phyloP scores from a whole-genome alignment of 2,113 vertebrate species.

The Eulemur macaco region DNA sequence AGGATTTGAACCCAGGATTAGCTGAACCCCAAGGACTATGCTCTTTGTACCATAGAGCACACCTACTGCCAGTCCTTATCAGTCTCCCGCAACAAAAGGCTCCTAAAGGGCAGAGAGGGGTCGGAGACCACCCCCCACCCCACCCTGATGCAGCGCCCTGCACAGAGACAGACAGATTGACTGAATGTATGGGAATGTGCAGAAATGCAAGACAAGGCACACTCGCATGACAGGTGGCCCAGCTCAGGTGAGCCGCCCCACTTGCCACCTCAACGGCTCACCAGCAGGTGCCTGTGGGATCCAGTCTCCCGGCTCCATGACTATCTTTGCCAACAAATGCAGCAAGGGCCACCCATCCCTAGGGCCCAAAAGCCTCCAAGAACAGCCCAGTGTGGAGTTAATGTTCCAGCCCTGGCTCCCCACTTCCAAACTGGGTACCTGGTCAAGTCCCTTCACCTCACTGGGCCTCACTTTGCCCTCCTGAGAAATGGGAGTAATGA shows the following conservation, averaged over 20 bases:
- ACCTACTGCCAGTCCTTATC: neutral
- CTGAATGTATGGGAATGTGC: too few species aligned
- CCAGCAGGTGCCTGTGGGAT: neutral
- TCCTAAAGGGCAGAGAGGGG: too few species aligned
- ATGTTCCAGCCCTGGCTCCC: neutral
- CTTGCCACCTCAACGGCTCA: neutral
- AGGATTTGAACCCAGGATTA: neutral
- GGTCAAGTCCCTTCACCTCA: neutral
- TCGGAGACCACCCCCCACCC: neutral
- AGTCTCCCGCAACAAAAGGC: neutral
- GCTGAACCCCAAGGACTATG: neutral
- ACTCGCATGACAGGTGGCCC: neutral
- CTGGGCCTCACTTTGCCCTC: neutral
- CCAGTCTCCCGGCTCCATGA: neutral
- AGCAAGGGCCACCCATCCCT: neutral
- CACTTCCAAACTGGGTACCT: neutral
- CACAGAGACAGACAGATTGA: neutral
- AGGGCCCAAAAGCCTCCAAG: neutral
- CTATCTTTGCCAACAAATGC: neutral
- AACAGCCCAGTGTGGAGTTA: too few species aligned
- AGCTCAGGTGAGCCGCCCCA: neutral
- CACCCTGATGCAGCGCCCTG: neutral
- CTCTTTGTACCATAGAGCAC: accelerated
- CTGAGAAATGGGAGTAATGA: neutral
- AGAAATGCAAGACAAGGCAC: neutral